phyloP scores from a whole-genome alignment of 1,140 invertebrate genomes.

The Melitaea cinxia region DNA sequence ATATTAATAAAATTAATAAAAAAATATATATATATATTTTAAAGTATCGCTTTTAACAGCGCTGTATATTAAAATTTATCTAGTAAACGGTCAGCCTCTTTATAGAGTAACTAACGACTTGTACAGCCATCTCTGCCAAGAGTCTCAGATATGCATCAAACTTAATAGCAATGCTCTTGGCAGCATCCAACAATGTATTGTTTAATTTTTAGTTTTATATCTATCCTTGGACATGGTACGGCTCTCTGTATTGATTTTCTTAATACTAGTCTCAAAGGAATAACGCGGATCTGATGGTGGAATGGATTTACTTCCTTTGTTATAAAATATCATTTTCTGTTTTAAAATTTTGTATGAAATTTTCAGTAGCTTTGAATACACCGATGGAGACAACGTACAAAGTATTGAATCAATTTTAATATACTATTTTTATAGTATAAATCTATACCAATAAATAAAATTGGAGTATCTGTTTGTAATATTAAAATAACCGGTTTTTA shows the following conservation, averaged over 20 bases:
- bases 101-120: conserved; percentile 29
- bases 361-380: too few species aligned
- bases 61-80: background rate
- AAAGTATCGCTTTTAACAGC: background rate
- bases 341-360: too few species aligned
- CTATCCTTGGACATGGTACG: conserved; percentile 41
- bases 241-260: conserved; percentile 31
- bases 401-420: too few species aligned
- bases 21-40: background rate
- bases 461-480: too few species aligned
- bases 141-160: conserved; percentile 57
- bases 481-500: too few species aligned
- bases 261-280: background rate
- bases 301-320: too few species aligned
- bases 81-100: conserved; percentile 9
- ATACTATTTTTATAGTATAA: too few species aligned
- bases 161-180: conserved; percentile 50
- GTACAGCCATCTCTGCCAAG: conserved; percentile 45
- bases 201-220: conserved; percentile 63
- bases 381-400: too few species aligned
- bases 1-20: background rate
- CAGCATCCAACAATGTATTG: conserved; percentile 50
- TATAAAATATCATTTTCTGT: too few species aligned
- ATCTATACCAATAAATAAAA: too few species aligned
- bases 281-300: background rate